Percentiles rank a stretch among this genome's conserved stretches.
Evolutionary conservation across 2,113 vertebrate genomes (phyloP).

Genomic region (Sturnus vulgaris): DNA sequence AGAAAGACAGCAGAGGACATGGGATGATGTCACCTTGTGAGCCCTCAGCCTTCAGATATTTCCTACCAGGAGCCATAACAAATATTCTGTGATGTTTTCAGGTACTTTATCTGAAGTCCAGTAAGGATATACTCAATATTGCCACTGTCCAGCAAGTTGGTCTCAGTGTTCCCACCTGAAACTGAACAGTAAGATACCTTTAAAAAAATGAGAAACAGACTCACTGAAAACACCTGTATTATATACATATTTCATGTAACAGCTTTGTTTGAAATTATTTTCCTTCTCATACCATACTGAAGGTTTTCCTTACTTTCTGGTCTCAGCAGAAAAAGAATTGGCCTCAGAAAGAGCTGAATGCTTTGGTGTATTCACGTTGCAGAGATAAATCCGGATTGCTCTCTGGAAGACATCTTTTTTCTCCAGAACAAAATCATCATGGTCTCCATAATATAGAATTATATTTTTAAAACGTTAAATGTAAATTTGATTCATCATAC

Average conservation of each 20-base stretch:
- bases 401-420: background rate
- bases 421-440: background rate
- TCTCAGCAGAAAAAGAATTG: background rate
- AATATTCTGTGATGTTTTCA: background rate
- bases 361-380: rapidly evolving
- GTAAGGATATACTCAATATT: background rate
- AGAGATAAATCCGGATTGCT: background rate
- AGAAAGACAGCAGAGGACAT: background rate
- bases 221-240: background rate
- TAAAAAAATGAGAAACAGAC: background rate
- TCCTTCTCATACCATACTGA: background rate
- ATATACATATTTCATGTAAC: background rate
- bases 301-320: background rate
- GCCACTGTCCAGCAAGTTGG: background rate
- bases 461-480: background rate
- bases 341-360: background rate
- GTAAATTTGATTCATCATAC: background rate
- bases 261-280: background rate
- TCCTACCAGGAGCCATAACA: background rate
- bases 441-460: background rate
- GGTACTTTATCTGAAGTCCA: background rate
- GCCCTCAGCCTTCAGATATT: background rate
- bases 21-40: background rate
- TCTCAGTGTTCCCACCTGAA: background rate
- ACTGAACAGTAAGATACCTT: background rate